A percentile compares a stretch with the other conserved stretches of the same genome.
Evolutionary conservation across 1,140 invertebrate species (phyloP).

Genomic region (Drosophila sp.): DNA sequence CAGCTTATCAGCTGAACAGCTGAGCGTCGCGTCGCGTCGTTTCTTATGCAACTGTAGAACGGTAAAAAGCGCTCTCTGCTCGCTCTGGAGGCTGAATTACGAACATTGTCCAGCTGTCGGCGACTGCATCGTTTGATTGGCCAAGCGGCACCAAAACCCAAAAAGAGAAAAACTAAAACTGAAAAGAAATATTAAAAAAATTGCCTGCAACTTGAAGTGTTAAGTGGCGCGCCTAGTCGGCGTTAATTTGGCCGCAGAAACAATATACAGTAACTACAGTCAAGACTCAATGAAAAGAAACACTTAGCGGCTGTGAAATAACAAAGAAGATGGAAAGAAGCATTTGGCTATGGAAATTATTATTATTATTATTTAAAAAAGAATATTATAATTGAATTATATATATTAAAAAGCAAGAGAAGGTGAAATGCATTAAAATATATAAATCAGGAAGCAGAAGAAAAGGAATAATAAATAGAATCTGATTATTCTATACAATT

Average conservation of each 20-base stretch:
- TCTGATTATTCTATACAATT: too few relatives aligned
- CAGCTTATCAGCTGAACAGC: constrained; percentile 31
- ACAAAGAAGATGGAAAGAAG: background rate
- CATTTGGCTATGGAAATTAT: too few relatives aligned
- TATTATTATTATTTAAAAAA: too few relatives aligned
- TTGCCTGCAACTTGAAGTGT: constrained; percentile 32
- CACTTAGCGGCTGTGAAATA: too few relatives aligned
- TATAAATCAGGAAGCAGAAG: too few relatives aligned
- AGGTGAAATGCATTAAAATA: too few relatives aligned
- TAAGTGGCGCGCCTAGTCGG: constrained; percentile 39
- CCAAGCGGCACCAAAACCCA: constrained; percentile 65
- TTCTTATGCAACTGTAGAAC: constrained; percentile 71
- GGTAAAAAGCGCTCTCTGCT: constrained; percentile 52
- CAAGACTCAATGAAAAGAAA: background rate
- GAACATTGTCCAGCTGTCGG: constrained; percentile 29
- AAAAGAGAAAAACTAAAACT: constrained; percentile 9
- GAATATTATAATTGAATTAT: too few relatives aligned
- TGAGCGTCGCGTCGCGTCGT: constrained; percentile 11
- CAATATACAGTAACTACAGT: constrained; percentile 1
- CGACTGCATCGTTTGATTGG: constrained; percentile 45
- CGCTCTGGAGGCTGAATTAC: too few relatives aligned
- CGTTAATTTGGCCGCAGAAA: constrained; percentile 15
- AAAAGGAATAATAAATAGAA: too few relatives aligned
- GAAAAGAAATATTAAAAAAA: constrained; percentile 14
- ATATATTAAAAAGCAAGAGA: too few relatives aligned